Base-by-base conservation (phyloP, 2,888 invertebrate genomes). In the Nomada flava region DNA sequence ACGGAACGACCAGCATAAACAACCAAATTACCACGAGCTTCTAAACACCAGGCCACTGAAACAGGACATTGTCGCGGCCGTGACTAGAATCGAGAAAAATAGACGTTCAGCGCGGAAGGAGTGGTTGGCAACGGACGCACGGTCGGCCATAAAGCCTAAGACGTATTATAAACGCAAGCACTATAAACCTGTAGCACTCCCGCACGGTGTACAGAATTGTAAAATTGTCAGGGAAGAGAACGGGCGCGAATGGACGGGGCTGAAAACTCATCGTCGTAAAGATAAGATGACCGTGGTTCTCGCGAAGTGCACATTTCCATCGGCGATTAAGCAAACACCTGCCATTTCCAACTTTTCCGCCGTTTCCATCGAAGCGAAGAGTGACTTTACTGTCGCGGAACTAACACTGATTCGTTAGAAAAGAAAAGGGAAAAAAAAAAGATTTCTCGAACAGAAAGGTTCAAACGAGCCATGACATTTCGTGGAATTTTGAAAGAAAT, bases 131-230 rank as follows among this genome's bases (percentile, higher is more conserved):
- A 80, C 44, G 57, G 76, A 76, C 76, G 68, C 77, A 60, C 64
- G 79, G 57, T 57, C 65, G 76, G 44, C 89, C 91, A 88, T 92
- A 92, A 92, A 92, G 84, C 85, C 83, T 84, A 83, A 84, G 89
- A 90, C 84, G 88, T 92, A 90, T 90, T 90, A 90, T 90, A 89
- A 91, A 90, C 80, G 88, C 85, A 86, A 88, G 89, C 88, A 91
- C 89, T 91, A 90, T 92, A 92, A 92, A 92, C 88, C 85, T 89
- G 89, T 88, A 89, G 78, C 89, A 89, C 90, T 91, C 87, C 89
- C 85, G 88, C 85, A 82, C 84, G 85, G 64, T 82, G 82, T 62
- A 78, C 84, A 84, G 84, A 90, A 91, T 91, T 92, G 89, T 90
- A 92, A 92, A 92, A 91, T 91, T 90, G 91, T 91, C 88, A 73